Percentiles rank a stretch among this genome's conserved stretches.
These are phyloP conservation scores for Sebastes fasciatus DNA, from an alignment of 2,113 vertebrate species.

Conservation along the genomic window DNA sequence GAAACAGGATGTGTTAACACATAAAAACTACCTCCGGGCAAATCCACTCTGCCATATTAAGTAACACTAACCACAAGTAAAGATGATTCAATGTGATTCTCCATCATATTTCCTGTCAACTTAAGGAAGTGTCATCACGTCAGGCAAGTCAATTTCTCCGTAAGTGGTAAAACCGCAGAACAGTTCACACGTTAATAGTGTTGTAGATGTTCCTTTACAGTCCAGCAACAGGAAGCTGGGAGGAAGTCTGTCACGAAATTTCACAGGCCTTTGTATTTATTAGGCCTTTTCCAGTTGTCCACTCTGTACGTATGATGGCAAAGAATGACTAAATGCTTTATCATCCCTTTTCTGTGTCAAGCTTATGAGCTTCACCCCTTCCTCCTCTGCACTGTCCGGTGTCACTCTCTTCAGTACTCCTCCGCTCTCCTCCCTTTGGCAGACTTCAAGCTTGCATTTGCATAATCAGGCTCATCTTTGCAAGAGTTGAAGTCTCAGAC, in stretches of 20 bases:
- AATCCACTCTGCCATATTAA: not conserved
- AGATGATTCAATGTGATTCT: not conserved
- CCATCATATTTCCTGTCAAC: not conserved
- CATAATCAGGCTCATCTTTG: constrained; percentile 39
- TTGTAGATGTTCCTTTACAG: not conserved
- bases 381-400: constrained; percentile 15
- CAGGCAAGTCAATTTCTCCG: not conserved
- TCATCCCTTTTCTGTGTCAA: constrained; percentile 4
- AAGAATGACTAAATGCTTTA: not conserved
- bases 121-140: not conserved
- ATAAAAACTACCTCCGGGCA: not conserved
- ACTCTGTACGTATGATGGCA: constrained; percentile 3
- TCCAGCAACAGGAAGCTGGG: not conserved
- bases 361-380: constrained; percentile 6
- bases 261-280: not conserved
- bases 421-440: constrained; percentile 8
- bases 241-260: not conserved
- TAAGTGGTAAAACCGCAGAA: not conserved
- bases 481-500: constrained; percentile 35
- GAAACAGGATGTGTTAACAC: not conserved
- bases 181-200: not conserved
- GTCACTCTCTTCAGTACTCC: constrained; percentile 15
- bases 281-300: constrained; percentile 10
- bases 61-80: not conserved
- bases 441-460: constrained; percentile 29